Evolutionary conservation across 2,113 vertebrate genomes (phyloP).

Genomic region (Centrocercus urophasianus): DNA sequence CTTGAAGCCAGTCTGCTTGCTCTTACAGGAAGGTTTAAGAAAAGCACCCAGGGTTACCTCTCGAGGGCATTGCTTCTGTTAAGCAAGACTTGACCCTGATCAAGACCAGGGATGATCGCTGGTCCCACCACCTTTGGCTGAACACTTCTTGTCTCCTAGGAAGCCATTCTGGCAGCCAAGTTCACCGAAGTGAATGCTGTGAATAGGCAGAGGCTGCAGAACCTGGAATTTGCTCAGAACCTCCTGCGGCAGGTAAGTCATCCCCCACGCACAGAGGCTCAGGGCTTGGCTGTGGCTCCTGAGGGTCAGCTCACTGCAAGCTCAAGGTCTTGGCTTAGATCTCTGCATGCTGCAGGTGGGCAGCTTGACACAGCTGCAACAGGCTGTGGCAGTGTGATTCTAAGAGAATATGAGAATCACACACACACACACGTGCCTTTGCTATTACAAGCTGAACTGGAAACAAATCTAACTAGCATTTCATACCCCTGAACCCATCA

Average conservation of each 20-base stretch:
- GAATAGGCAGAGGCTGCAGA: conserved; percentile 89
- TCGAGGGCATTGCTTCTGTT: neutral
- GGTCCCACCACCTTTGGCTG: neutral
- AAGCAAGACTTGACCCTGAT: neutral
- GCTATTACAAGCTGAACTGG: neutral
- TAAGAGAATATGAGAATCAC: neutral
- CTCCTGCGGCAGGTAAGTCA: conserved; percentile 89
- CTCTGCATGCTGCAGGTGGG: neutral
- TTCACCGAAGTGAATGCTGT: conserved; percentile 92
- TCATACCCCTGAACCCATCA: neutral
- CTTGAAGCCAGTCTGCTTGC: neutral
- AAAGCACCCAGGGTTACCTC: neutral
- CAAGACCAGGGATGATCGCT: neutral
- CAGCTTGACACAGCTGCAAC: neutral
- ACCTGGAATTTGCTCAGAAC: conserved; percentile 90
- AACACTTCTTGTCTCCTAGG: conserved; percentile 70
- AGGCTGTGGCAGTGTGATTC: neutral
- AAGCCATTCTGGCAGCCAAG: conserved; percentile 88
- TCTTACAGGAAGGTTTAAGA: accelerated
- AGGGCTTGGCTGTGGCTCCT: neutral
- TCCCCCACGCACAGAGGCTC: neutral
- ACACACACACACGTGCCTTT: accelerated
- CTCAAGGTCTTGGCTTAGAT: neutral
- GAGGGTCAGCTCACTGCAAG: neutral
- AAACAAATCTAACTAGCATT: neutral